Conservation (phyloP, 2,888 invertebrate genomes). For the Drosophila testacea region DNA sequence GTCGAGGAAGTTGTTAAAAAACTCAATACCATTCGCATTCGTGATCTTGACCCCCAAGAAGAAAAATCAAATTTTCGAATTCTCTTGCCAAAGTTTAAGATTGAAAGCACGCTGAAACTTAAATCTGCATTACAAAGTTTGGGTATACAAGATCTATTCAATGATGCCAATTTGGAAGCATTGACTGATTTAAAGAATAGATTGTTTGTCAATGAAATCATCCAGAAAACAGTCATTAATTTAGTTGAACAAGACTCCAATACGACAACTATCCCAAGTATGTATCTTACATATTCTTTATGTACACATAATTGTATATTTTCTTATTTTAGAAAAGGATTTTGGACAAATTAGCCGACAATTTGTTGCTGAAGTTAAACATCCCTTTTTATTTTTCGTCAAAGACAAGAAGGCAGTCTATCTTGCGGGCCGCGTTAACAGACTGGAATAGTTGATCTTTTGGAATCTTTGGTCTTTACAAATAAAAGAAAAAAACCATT, state of each 20-base stretch:
- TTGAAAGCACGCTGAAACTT: not conserved
- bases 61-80: not conserved
- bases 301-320: not conserved
- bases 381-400: constrained; percentile 13
- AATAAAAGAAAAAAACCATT: no score
- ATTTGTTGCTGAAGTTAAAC: constrained; percentile 6
- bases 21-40: not conserved
- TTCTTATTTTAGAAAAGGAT: not conserved
- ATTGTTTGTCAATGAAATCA: not conserved
- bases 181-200: not conserved
- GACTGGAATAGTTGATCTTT: not conserved
- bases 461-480: no score
- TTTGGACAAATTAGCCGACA: constrained; percentile 5
- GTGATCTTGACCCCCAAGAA: not conserved
- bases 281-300: not conserved
- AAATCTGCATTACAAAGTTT: not conserved
- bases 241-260: not conserved
- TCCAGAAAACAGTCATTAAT: not conserved
- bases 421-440: constrained; percentile 10
- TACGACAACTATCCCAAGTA: not conserved
- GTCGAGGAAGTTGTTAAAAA: not conserved
- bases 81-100: constrained; percentile 6
- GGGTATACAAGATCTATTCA: constrained; percentile 8
- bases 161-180: constrained; percentile 2
- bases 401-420: not conserved